Conservation (phyloP, 1,140 invertebrate species). For the Charaxes varanes region DNA sequence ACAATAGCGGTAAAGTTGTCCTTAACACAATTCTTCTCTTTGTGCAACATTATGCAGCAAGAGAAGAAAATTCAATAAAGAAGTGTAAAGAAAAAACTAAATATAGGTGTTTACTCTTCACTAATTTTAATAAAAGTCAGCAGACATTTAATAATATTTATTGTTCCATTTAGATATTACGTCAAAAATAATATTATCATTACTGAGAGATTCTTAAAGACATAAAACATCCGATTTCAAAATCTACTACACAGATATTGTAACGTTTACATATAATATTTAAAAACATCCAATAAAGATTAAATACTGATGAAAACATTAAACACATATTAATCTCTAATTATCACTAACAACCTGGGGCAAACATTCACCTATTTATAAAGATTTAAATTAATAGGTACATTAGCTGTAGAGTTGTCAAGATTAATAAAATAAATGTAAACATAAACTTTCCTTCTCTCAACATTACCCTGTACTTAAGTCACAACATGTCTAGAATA, state of each 20-base stretch:
- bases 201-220: constrained; percentile 46
- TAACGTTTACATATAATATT: constrained; percentile 55
- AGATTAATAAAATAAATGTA: constrained; percentile 30
- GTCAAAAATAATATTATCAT: constrained; percentile 54
- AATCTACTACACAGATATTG: constrained; percentile 45
- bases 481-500: constrained; percentile 46
- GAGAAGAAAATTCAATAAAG: no score
- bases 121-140: constrained; percentile 9
- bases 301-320: constrained; percentile 64
- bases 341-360: constrained; percentile 41
- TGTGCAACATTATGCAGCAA: no score
- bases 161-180: constrained; percentile 48
- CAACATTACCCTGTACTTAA: constrained; percentile 62
- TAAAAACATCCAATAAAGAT: constrained; percentile 50
- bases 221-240: constrained; percentile 44
- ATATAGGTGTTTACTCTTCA: no score
- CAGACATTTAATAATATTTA: constrained; percentile 29
- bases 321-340: constrained; percentile 54
- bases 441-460: constrained; percentile 34
- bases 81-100: constrained; percentile 6
- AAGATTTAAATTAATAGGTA: constrained; percentile 18
- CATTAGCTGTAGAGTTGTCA: constrained; percentile 25
- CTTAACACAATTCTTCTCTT: no score
- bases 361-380: constrained; percentile 37
- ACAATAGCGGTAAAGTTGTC: no score